These are phyloP conservation scores for Catostomus latipinnis DNA, from an alignment of 2,797 vertebrate genomes.

Conservation along the genomic window DNA sequence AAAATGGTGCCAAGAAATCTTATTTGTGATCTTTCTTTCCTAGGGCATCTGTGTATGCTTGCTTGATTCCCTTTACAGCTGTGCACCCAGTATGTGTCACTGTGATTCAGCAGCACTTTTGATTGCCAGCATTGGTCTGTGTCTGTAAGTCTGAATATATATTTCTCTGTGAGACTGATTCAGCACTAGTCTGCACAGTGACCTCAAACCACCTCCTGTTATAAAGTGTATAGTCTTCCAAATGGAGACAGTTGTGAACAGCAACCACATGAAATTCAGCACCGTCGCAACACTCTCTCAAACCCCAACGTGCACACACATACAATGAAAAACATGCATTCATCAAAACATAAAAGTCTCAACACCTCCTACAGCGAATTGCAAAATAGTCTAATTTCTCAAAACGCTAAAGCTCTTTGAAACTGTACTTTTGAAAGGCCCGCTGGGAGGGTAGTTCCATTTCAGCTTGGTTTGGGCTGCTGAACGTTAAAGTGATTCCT, in stretches of 20 bases:
- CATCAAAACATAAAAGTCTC: not conserved
- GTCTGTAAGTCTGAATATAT: constrained; percentile 45
- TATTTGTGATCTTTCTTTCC: too few relatives aligned
- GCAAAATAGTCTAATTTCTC: not conserved
- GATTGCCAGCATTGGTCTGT: constrained; percentile 17
- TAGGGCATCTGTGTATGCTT: not conserved
- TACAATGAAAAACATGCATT: constrained; percentile 23
- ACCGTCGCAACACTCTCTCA: constrained; percentile 25
- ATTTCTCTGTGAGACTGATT: constrained; percentile 60
- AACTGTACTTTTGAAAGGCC: not conserved
- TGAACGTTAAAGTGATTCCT: not conserved
- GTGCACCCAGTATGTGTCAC: constrained; percentile 30
- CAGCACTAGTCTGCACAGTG: constrained; percentile 58
- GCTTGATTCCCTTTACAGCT: constrained; percentile 21
- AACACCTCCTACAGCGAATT: not conserved
- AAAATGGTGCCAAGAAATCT: too few relatives aligned
- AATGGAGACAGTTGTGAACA: constrained; percentile 45
- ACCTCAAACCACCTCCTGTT: constrained; percentile 72
- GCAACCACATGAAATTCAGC: constrained; percentile 51
- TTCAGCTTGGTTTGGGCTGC: not conserved
- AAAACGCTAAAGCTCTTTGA: not conserved
- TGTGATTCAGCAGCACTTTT: constrained; percentile 54
- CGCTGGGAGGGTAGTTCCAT: not conserved
- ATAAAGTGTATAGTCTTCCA: constrained; percentile 57
- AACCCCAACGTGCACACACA: not conserved